Evolutionary conservation across 2,888 invertebrate species (phyloP).

Genomic region (Resseliella maxima): DNA sequence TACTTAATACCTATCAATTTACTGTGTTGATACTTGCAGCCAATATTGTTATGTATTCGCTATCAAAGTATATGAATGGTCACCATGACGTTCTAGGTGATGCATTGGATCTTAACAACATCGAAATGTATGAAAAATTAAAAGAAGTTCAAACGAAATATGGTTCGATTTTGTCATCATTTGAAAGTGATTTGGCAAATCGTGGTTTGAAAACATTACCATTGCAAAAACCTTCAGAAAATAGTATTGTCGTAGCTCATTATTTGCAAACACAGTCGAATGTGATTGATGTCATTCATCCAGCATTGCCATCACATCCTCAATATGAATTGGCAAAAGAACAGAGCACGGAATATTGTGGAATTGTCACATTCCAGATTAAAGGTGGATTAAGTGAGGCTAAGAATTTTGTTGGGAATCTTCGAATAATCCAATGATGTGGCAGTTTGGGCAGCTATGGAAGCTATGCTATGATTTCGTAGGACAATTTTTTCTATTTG

Average conservation of each 20-base stretch:
- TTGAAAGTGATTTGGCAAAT: conserved; percentile 94
- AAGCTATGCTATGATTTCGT: conserved; percentile 94
- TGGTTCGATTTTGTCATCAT: conserved; percentile 94
- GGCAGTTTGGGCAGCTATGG: conserved; percentile 97
- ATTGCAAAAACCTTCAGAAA: conserved; percentile 83
- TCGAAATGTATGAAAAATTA: conserved; percentile 74
- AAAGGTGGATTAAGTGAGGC: conserved; percentile 81
- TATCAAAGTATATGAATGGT: conserved; percentile 98
- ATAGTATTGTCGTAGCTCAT: conserved; percentile 80
- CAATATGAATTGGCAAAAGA: conserved; percentile 82
- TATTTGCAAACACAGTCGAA: conserved; percentile 84
- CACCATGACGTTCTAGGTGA: conserved; percentile 98
- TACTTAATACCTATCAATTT: too few relatives aligned
- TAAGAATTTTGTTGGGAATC: conserved; percentile 76
- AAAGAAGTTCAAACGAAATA: conserved; percentile 61
- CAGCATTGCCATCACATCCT: conserved; percentile 87
- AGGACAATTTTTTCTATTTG: conserved; percentile 69
- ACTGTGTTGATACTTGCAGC: conserved; percentile 91
- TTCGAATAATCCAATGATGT: conserved; percentile 87
- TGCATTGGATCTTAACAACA: conserved; percentile 76
- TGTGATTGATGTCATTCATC: conserved; percentile 85
- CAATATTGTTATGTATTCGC: conserved; percentile 89
- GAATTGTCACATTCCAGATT: conserved; percentile 90
- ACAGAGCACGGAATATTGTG: conserved; percentile 89
- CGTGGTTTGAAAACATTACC: conserved; percentile 93